These are phyloP conservation scores for Schizaphis graminum DNA, from an alignment of 2,888 invertebrate species.

Conservation along the genomic window DNA sequence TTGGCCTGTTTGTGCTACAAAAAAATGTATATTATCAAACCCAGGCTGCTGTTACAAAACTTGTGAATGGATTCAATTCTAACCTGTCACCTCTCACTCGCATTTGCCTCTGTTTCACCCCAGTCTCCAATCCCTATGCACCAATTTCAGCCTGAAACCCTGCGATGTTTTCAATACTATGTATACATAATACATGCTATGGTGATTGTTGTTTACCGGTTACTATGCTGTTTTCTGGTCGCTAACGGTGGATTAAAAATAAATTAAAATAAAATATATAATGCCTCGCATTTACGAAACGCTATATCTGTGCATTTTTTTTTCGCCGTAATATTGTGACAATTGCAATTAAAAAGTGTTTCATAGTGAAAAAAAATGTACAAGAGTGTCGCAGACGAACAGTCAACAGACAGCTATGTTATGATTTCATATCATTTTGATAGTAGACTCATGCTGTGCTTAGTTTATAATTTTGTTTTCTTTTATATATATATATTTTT, in stretches of 20 bases:
- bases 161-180: conserved; percentile 61
- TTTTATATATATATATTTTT: conserved; percentile 31
- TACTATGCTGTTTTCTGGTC: conserved; percentile 63
- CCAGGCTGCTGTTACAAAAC: conserved; percentile 47
- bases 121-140: conserved; percentile 48
- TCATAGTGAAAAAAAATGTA: conserved; percentile 57
- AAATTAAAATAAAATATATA: conserved; percentile 48
- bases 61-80: conserved; percentile 64
- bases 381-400: conserved; percentile 55
- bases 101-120: conserved; percentile 57
- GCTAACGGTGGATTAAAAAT: conserved; percentile 64
- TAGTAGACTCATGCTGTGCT: conserved; percentile 64
- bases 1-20: conserved; percentile 50
- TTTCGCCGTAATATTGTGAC: conserved; percentile 61
- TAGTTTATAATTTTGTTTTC: conserved; percentile 61
- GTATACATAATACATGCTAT: conserved; percentile 53
- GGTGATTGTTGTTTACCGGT: conserved; percentile 65
- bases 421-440: conserved; percentile 62
- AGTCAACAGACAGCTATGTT: conserved; percentile 57
- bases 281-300: conserved; percentile 63
- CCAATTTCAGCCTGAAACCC: conserved; percentile 60
- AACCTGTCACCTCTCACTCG: conserved; percentile 63
- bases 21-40: conserved; percentile 53
- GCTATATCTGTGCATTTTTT: conserved; percentile 63
- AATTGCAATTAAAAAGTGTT: conserved; percentile 64